Evolutionary conservation across 2,888 invertebrate species (phyloP).

Genomic region (Aspidapion aeneum): DNA sequence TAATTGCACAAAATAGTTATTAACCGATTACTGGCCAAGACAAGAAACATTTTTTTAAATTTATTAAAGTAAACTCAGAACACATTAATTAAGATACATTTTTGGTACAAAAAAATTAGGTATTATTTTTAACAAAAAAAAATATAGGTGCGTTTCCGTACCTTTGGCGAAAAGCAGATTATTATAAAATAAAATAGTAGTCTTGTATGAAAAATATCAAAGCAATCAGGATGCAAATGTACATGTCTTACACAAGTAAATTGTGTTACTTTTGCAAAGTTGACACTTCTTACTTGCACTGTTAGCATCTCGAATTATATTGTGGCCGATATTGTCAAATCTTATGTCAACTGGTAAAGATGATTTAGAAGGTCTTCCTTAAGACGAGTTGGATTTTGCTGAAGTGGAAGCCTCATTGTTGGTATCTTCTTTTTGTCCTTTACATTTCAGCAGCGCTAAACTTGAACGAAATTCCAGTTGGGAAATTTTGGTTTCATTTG

Average conservation of each 20-base stretch:
- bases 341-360: slow-evolving; percentile 10
- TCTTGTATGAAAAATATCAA: slow-evolving; percentile 4
- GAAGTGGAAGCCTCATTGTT: slow-evolving; percentile 5
- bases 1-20: no score
- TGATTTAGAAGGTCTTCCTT: slow-evolving; percentile 3
- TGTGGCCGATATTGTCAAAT: slow-evolving; percentile 11
- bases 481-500: slow-evolving; percentile 1
- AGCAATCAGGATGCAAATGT: slow-evolving; percentile 13
- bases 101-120: neutral
- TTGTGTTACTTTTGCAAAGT: slow-evolving; percentile 13
- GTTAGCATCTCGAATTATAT: slow-evolving; percentile 11
- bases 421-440: neutral
- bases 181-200: neutral
- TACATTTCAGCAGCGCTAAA: slow-evolving; percentile 9
- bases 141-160: no score
- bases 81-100: neutral
- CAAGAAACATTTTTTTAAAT: neutral
- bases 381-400: slow-evolving; percentile 3
- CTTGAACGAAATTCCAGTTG: slow-evolving; percentile 10
- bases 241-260: slow-evolving; percentile 13
- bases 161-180: no score
- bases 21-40: neutral
- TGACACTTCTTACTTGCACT: slow-evolving; percentile 12
- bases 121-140: neutral
- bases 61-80: neutral